Base-by-base conservation (phyloP, 2,797 vertebrate genomes). In the Tauraco hartlaubi region DNA sequence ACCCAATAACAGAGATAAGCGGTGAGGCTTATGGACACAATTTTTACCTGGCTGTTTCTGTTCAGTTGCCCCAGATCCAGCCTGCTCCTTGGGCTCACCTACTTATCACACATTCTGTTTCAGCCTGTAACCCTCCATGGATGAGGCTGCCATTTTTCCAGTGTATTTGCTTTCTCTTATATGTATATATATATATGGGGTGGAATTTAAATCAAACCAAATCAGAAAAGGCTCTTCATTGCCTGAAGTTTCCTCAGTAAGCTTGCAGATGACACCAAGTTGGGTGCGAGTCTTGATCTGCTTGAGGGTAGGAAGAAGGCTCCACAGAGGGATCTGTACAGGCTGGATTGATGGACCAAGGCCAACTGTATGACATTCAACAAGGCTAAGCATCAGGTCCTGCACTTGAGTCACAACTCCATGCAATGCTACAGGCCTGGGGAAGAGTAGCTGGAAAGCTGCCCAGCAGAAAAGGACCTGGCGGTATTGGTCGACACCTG, bases 151-250 rank as follows among this genome's bases (percentile, higher is more conserved):
- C 5, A 5, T 63, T 92, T 73, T 88, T 62, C 64, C 48, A 7
- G 28, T 37, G 1, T 37, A 3, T 41, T 88, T 78, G 7, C 49
- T 89, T 86, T 75, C 12, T 80, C 20, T 66, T 29, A 62, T 6
- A 18, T 33, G 15, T 15, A 23, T 39, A n/a, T 29, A 37, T 6
- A 37, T 6, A 8, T 11, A 41, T 1, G 1, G 9, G 5, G 9
- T 51, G 11, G 68, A 58, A 79, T 35, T 69, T 41, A 80, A 56
- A 90, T 33, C 4, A 56, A 87, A 78, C 8, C 14, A 79, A 64
- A 79, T 68, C 33, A 68, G 63, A 79, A 56, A 56, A 29, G 79
- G 4, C 20, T 85, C 33, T 26, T 88, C 13, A 20, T 41, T 87
- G 41, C 31, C 46, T 41, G 58, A 76, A 79, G 28, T 72, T 41